These are phyloP conservation scores for Somateria mollissima DNA, from an alignment of 2,797 vertebrate genomes.

Conservation along the genomic window DNA sequence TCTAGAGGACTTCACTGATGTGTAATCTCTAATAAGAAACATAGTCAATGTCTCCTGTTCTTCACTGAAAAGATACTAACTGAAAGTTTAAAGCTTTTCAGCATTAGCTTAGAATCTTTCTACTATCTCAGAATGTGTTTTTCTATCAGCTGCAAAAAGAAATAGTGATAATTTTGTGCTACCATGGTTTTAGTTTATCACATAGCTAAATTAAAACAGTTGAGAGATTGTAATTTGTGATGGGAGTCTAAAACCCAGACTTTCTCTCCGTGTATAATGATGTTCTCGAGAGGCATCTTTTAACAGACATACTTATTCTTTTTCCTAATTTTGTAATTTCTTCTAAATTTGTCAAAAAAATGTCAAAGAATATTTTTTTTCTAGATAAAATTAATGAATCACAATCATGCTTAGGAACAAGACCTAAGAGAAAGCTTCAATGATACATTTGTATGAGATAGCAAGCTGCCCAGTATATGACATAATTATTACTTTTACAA, in stretches of 20 bases:
- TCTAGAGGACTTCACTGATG: background rate
- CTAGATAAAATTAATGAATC: background rate
- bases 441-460: background rate
- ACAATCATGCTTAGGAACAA: background rate
- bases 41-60: background rate
- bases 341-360: background rate
- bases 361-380: background rate
- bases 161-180: background rate
- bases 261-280: background rate
- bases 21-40: background rate
- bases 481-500: constrained; percentile 39
- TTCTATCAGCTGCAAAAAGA: background rate
- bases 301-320: background rate
- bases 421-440: background rate
- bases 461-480: background rate
- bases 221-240: background rate
- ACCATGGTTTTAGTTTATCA: background rate
- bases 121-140: background rate
- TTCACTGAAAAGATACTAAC: background rate
- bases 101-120: background rate
- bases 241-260: background rate
- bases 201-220: background rate
- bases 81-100: background rate
- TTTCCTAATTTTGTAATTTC: background rate
- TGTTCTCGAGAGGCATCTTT: background rate